Conservation (phyloP, 2,888 invertebrate genomes). For the Cheilosia pagana region DNA sequence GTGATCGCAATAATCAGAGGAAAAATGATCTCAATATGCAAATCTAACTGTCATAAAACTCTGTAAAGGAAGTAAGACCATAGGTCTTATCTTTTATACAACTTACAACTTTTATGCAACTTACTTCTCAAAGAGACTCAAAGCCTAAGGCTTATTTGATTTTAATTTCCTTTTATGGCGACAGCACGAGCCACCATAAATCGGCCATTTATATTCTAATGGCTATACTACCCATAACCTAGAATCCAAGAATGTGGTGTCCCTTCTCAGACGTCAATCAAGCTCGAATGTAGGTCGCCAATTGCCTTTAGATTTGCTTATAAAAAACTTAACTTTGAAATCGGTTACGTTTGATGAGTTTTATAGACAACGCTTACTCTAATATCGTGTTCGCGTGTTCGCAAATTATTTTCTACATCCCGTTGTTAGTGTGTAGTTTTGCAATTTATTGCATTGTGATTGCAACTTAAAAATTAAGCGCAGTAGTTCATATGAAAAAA, state of each 20-base stretch:
- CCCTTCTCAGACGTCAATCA: conserved; percentile 10
- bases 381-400: conserved; percentile 13
- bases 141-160: neutral
- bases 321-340: conserved; percentile 12
- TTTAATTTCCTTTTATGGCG: neutral
- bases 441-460: neutral
- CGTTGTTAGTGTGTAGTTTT: neutral
- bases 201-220: neutral
- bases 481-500: neutral
- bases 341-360: conserved; percentile 25
- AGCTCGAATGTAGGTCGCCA: conserved; percentile 14
- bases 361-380: neutral
- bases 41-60: too few relatives aligned
- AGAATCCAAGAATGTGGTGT: neutral
- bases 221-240: neutral
- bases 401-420: neutral
- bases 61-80: too few relatives aligned
- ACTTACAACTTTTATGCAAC: too few relatives aligned
- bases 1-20: too few relatives aligned
- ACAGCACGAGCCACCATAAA: neutral
- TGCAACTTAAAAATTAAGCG: conserved; percentile 14
- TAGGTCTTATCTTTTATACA: too few relatives aligned
- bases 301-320: conserved; percentile 24
- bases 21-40: too few relatives aligned
- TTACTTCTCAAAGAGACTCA: too few relatives aligned